Evolutionary conservation across 2,888 invertebrate genomes (phyloP).

Genomic region (Monopis laevigella): DNA sequence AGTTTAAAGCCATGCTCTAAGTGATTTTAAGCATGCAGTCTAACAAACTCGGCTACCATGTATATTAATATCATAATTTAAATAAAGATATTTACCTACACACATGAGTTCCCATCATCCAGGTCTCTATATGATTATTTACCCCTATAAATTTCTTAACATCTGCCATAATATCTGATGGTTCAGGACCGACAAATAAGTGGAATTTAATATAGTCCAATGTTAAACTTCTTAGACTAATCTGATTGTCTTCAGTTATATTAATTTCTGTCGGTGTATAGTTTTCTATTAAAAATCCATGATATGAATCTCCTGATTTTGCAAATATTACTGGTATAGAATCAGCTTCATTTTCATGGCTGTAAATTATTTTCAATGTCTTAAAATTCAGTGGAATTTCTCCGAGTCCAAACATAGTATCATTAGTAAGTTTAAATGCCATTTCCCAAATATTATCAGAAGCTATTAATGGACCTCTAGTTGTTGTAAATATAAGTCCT

Average conservation of each 20-base stretch:
- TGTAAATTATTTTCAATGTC: constrained; percentile 52
- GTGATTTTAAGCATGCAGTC: not conserved
- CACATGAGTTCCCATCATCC: constrained; percentile 55
- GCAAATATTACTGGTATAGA: constrained; percentile 63
- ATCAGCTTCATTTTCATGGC: constrained; percentile 43
- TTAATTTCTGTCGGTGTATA: constrained; percentile 64
- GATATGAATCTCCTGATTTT: constrained; percentile 55
- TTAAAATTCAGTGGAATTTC: constrained; percentile 44
- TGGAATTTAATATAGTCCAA: constrained; percentile 43
- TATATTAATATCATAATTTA: not conserved
- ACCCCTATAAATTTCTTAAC: constrained; percentile 32
- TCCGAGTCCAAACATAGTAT: constrained; percentile 66
- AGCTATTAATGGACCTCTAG: constrained; percentile 66
- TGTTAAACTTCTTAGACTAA: constrained; percentile 65
- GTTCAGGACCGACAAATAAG: constrained; percentile 47
- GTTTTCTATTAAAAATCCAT: constrained; percentile 64
- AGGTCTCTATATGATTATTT: constrained; percentile 37
- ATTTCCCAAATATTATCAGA: constrained; percentile 71
- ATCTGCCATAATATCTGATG: constrained; percentile 46
- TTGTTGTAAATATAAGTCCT: constrained; percentile 57
- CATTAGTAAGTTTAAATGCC: constrained; percentile 59
- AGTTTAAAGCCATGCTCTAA: too few relatives aligned
- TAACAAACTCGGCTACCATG: too few relatives aligned
- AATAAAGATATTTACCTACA: constrained; percentile 33
- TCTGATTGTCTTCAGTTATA: constrained; percentile 56